Conservation (phyloP, 2,797 vertebrate species). For the Ciconia nigra region DNA sequence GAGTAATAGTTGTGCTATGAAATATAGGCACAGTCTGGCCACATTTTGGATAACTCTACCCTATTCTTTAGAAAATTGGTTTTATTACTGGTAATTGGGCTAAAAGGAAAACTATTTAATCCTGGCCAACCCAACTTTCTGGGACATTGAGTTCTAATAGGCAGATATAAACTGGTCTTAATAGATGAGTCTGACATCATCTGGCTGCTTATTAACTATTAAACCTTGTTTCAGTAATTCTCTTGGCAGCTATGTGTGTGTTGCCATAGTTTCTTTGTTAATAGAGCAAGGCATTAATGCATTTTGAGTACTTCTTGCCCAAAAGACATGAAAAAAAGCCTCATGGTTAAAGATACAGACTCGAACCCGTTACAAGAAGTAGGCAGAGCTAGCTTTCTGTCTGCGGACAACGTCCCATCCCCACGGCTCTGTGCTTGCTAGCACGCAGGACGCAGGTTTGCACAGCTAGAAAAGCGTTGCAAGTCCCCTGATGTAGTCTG, state of each 20-base stretch:
- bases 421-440: rapidly evolving
- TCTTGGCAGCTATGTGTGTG: slow-evolving; percentile 12
- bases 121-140: slow-evolving; percentile 35
- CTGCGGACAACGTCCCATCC: rapidly evolving
- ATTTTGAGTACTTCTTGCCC: slow-evolving; percentile 8
- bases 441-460: rapidly evolving
- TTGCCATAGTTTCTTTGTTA: slow-evolving; percentile 53
- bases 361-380: rapidly evolving
- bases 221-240: slow-evolving; percentile 30
- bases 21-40: neutral
- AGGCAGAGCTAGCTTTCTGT: neutral
- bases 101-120: slow-evolving; percentile 33
- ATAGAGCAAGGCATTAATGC: slow-evolving; percentile 24
- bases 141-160: slow-evolving; percentile 45
- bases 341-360: neutral
- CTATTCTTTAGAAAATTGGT: slow-evolving; percentile 45
- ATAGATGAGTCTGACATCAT: slow-evolving; percentile 47
- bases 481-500: rapidly evolving
- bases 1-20: neutral
- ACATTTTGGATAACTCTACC: neutral
- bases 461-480: rapidly evolving
- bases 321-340: neutral
- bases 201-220: slow-evolving; percentile 50
- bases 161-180: slow-evolving; percentile 33
- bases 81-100: slow-evolving; percentile 47